These are phyloP conservation scores for Heteronetta atricapilla DNA, from an alignment of 2,113 vertebrate species.

Conservation along the genomic window DNA sequence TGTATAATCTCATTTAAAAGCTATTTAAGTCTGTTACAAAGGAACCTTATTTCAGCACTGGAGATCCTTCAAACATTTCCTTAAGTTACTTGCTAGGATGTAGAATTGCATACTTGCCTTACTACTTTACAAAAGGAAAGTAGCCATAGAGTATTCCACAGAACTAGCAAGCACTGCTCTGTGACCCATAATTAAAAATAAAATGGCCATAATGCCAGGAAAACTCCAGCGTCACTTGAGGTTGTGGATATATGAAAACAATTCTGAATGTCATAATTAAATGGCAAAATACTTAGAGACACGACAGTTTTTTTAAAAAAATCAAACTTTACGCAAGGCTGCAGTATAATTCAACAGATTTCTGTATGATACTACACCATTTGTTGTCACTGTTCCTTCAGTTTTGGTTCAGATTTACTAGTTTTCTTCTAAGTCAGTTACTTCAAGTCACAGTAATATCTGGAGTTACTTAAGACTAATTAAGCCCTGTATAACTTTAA, in stretches of 20 bases:
- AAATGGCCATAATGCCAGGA: not conserved
- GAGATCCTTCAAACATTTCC: not conserved
- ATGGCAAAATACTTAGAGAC: not conserved
- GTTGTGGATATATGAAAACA: not conserved
- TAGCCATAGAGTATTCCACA: not conserved
- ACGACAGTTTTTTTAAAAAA: not conserved
- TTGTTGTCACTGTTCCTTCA: not conserved
- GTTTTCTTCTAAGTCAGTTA: not conserved
- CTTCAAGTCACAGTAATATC: not conserved
- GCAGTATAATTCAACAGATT: not conserved
- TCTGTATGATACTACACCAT: not conserved
- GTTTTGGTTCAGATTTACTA: not conserved
- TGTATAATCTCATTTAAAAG: constrained; percentile 16
- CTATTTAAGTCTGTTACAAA: constrained; percentile 19
- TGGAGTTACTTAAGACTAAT: not conserved
- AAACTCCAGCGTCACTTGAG: not conserved
- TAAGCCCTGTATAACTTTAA: not conserved
- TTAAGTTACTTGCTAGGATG: not conserved
- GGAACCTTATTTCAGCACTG: not conserved
- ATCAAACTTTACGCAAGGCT: not conserved
- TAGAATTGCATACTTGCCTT: not conserved
- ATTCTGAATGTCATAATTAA: not conserved
- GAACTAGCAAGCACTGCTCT: not conserved
- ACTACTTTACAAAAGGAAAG: not conserved
- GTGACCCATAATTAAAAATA: not conserved